Evolutionary conservation across 1,140 invertebrate species (phyloP).

Genomic region (Drosophila truncata): DNA sequence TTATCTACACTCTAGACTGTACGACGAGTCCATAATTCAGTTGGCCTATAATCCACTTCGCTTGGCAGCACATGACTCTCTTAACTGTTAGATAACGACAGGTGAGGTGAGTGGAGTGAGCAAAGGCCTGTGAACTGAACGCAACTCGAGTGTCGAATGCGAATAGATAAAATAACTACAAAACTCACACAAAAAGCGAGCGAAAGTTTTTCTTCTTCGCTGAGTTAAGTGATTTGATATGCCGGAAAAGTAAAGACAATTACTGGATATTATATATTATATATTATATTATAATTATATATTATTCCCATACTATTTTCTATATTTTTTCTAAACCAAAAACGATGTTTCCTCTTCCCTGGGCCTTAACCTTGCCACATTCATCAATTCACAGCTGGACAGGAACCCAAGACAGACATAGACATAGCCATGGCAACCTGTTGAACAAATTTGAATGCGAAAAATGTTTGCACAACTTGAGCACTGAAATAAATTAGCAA

Average conservation of each 20-base stretch:
- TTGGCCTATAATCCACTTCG: slow-evolving; percentile 49
- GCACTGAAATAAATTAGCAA: slow-evolving; percentile 57
- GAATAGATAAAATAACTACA: slow-evolving; percentile 21
- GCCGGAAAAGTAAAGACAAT: slow-evolving; percentile 20
- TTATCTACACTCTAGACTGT: slow-evolving; percentile 22
- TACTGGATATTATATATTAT: neutral
- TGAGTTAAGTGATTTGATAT: slow-evolving; percentile 30
- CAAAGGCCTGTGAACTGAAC: slow-evolving; percentile 23
- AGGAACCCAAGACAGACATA: slow-evolving; percentile 15
- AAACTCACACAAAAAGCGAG: slow-evolving; percentile 48
- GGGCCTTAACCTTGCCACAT: slow-evolving; percentile 45
- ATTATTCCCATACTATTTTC: neutral
- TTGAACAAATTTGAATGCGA: slow-evolving; percentile 58
- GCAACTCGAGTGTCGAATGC: slow-evolving; percentile 24
- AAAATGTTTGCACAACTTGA: slow-evolving; percentile 70
- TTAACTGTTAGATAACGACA: slow-evolving; percentile 53
- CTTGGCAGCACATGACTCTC: slow-evolving; percentile 39
- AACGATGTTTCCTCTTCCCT: neutral
- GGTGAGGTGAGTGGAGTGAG: slow-evolving; percentile 2
- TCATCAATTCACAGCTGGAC: slow-evolving; percentile 30
- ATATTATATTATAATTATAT: neutral
- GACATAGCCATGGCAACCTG: slow-evolving; percentile 28
- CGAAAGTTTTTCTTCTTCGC: slow-evolving; percentile 59
- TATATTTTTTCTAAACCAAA: neutral
- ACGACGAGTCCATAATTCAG: slow-evolving; percentile 7